phyloP scores from a whole-genome alignment of 2,113 vertebrate genomes.

The Xyliphius kryptos region DNA sequence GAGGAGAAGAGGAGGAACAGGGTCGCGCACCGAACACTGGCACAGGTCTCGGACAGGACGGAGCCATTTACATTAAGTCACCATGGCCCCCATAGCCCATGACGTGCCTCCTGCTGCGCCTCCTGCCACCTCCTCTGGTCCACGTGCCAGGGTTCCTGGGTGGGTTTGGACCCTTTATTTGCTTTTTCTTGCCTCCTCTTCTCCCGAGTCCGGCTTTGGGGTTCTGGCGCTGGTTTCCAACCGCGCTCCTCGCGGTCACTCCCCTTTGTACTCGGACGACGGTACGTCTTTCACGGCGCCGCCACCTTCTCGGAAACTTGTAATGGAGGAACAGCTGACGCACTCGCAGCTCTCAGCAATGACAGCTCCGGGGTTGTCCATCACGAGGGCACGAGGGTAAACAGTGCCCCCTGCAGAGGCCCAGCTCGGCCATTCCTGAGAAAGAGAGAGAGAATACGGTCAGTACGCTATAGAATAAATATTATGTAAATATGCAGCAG shows the following conservation, averaged over 20 bases:
- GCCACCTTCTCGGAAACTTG: conserved; percentile 6
- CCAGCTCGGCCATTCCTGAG: conserved; percentile 37
- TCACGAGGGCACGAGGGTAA: conserved; percentile 34
- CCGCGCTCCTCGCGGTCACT: no score
- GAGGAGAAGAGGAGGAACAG: conserved; percentile 50
- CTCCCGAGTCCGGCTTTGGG: no score
- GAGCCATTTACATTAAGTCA: conserved; percentile 92
- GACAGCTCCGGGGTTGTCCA: conserved; percentile 26
- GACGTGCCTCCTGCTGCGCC: conserved; percentile 32
- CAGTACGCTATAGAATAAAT: no score
- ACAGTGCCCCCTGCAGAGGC: conserved; percentile 37
- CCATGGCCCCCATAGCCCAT: conserved; percentile 89
- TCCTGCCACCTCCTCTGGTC: background rate
- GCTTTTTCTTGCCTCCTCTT: conserved; percentile 31
- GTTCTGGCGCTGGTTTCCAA: no score
- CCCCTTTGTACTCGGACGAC: conserved; percentile 8
- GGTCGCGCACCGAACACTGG: conserved; percentile 64
- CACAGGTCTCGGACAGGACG: conserved; percentile 62
- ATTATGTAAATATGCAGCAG: no score
- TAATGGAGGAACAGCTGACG: background rate
- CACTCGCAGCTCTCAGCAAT: conserved; percentile 24
- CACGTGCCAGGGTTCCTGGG: background rate
- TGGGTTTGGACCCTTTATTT: conserved; percentile 1
- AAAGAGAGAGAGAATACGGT: background rate
- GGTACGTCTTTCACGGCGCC: background rate